Base-by-base conservation (phyloP, 1,140 invertebrate genomes). In the Leptoteleia sp. region DNA sequence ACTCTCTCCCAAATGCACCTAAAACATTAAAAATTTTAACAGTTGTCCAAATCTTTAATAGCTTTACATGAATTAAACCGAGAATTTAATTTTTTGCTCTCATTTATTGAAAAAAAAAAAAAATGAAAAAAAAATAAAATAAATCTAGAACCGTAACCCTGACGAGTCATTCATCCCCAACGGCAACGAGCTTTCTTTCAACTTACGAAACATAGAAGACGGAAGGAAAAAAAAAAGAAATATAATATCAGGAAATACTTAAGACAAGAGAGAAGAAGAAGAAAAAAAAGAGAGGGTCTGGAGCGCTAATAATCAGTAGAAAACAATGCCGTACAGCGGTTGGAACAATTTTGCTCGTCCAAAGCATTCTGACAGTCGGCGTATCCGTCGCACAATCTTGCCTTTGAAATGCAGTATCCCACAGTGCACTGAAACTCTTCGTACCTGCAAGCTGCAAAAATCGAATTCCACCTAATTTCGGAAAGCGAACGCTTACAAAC, bases 351-450 rank as follows among this genome's bases (percentile, higher is more conserved):
- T 71, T 90, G 76, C 84, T 96, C 95, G 84, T 96, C 95, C 37
- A 91, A 91, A 33, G 90, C 91, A 84, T 92, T 91, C 4, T 83
- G 79, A 82, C 95, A 96, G 81, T 96, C 93, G 45, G 89, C 86
- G 55, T 90, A 85, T 0, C 93, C 92, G 87, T 96, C 93, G 88
- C 95, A 96, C 9, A 91, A 88, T 85, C 91, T 92, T 1, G 88
- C 84, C 29, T 85, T 80, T 4, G 90, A 86, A 27, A 96, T 91
- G 85, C 94, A 96, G 80, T 91, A 92, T 7, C 92, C 92, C 73
- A 89, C 90, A 19, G 89, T 82, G 81, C 93, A 93, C 79, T 90
- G 90, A 73, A 92, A 88, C 78, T 93, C 85, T 54, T 90, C 76
- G 9, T 83, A 83, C 52, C 45, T 82, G 84, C 87, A 89, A 43